Evolutionary conservation across 1,140 invertebrate species (phyloP), one percentile per base, ranked within the genome.

Genomic region (Eriocheir sinensis): DNA sequence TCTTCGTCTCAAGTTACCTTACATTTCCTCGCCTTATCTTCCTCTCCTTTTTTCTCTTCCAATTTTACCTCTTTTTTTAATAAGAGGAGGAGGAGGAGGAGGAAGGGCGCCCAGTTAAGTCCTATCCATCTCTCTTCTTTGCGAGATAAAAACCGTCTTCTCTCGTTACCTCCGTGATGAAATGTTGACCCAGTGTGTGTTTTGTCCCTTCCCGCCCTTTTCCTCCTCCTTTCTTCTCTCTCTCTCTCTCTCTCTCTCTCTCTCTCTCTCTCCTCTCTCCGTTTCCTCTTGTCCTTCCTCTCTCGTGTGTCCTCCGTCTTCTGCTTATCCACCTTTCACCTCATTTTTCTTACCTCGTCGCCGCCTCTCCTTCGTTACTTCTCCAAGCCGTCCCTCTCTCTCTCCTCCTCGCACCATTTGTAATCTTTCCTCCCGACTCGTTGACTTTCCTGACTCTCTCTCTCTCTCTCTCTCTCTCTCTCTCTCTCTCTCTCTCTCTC

Each of bases 191-290:
- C 21, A 72, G 12, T 53, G 48, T 53, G 12, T 72, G n/a, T n/a
- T 72, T 27, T n/a, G 60, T 72, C 21, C 27, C 60, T n/a, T n/a
- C 8, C 60, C 21, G 15, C 44, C 44, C 44, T 15, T 15, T 34
- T 9, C 79, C 27, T 6, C 27, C 79, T 81, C 79, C 27, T 27
- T 81, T 27, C 27, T 27, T 81, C 27, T 81, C 79, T 81, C 79
- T 81, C 79, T 81, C 79, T 81, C 79, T 81, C 79, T 81, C 79
- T 81, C 79, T 81, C 79, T 81, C 79, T 81, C 79, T 81, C 79
- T 81, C 79, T 81, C 79, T 81, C 79, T 81, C 79, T 81, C 79
- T 81, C 79, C 79, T 81, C 79, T 81, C 79, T 81, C 79, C 27
- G 4, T 81, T 27, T 81, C 79, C 79, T 81, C 79, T 81, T 27